phyloP scores from a whole-genome alignment of 2,888 invertebrate genomes.

The Polyommatus icarus region DNA sequence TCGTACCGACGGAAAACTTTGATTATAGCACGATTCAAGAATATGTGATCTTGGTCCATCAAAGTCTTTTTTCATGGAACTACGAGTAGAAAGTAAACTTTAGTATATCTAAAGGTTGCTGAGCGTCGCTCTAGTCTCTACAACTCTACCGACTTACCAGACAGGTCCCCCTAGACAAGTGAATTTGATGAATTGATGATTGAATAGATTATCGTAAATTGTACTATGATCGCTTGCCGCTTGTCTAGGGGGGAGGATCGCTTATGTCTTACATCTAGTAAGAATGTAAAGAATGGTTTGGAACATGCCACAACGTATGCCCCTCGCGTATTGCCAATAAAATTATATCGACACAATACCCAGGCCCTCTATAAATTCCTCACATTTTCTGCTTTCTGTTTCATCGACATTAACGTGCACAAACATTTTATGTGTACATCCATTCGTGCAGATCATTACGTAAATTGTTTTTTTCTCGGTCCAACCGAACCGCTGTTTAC shows the following conservation, averaged over 20 bases:
- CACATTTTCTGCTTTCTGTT: conserved; percentile 41
- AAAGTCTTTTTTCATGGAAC: too few species aligned
- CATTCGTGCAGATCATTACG: conserved; percentile 1
- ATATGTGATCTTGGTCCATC: too few species aligned
- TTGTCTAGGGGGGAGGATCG: too few species aligned
- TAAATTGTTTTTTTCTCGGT: conserved; percentile 7
- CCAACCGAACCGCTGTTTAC: not conserved
- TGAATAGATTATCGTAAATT: too few species aligned
- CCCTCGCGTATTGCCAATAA: not conserved
- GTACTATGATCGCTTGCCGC: too few species aligned
- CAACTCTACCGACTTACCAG: not conserved
- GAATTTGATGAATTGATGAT: too few species aligned
- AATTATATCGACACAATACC: conserved; percentile 29
- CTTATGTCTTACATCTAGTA: not conserved
- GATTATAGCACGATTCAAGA: too few species aligned
- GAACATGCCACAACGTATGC: not conserved
- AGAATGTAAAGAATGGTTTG: not conserved
- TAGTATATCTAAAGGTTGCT: not conserved
- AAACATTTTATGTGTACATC: conserved; percentile 37
- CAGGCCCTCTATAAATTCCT: conserved; percentile 34
- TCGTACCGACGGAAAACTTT: too few species aligned
- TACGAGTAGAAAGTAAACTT: too few species aligned
- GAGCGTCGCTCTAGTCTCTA: not conserved
- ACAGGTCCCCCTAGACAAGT: too few species aligned
- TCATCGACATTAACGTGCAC: conserved; percentile 41